These are phyloP conservation scores for Oscheius sp. DNA, from an alignment of 2,888 invertebrate genomes.

Conservation along the genomic window DNA sequence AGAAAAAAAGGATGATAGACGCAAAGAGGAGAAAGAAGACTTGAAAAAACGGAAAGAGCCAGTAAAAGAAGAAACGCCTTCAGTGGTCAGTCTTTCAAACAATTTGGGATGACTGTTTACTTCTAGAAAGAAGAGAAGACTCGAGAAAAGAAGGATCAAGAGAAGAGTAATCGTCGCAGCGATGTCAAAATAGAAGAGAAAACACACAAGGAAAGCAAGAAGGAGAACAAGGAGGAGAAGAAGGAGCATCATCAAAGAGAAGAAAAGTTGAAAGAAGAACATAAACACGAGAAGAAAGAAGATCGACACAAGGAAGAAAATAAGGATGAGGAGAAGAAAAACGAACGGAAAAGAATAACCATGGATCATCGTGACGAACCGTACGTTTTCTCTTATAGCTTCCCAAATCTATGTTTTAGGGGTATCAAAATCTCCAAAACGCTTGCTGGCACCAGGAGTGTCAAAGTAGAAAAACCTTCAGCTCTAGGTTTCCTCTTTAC, in stretches of 20 bases:
- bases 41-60: conserved; percentile 9
- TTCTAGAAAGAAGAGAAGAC: conserved; percentile 11
- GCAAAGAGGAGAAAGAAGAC: conserved; percentile 8
- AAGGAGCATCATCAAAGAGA: neutral
- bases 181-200: neutral
- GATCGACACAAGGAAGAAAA: conserved; percentile 1
- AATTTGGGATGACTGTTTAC: neutral
- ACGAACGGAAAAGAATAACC: conserved; percentile 39
- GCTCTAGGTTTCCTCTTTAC: conserved; percentile 6
- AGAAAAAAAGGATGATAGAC: conserved; percentile 8
- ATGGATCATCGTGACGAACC: conserved; percentile 16
- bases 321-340: conserved; percentile 18
- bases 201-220: neutral
- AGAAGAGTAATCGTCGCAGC: neutral
- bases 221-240: conserved; percentile 3
- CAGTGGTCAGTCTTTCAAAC: conserved; percentile 7
- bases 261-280: neutral
- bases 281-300: conserved; percentile 12
- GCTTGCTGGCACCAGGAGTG: neutral
- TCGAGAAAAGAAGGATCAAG: neutral
- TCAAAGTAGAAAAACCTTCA: conserved; percentile 8
- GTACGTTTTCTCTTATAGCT: conserved; percentile 1
- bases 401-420: neutral
- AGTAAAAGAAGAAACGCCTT: conserved; percentile 5
- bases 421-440: conserved; percentile 23